Conservation (phyloP, 2,888 invertebrate species). For the Taenaris catops region DNA sequence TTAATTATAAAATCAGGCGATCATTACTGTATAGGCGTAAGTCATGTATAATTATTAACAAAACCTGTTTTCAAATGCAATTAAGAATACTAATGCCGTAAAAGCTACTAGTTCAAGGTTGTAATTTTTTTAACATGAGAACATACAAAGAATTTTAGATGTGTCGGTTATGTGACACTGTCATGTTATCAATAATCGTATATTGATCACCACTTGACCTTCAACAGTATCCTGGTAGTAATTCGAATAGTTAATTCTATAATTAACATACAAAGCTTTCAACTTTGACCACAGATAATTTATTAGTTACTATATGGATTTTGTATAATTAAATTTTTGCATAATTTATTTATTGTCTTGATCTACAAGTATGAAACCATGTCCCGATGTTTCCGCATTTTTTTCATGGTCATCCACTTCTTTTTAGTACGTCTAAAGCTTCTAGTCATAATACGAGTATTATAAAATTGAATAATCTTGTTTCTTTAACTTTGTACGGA, state of each 20-base stretch:
- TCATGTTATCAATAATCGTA: slow-evolving; percentile 9
- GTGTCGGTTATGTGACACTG: slow-evolving; percentile 10
- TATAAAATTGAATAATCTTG: too few species aligned
- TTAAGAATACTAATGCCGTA: slow-evolving; percentile 1
- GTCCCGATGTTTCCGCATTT: slow-evolving; percentile 13
- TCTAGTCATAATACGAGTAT: too few species aligned
- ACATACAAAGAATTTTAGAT: background rate
- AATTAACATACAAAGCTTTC: slow-evolving; percentile 40
- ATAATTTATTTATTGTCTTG: slow-evolving; percentile 13
- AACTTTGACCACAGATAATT: slow-evolving; percentile 49
- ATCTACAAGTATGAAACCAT: slow-evolving; percentile 10
- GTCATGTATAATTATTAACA: slow-evolving; percentile 3
- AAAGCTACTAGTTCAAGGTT: slow-evolving; percentile 11
- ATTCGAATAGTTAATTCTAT: slow-evolving; percentile 12
- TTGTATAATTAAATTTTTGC: slow-evolving; percentile 7
- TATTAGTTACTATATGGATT: too few species aligned
- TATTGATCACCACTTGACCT: slow-evolving; percentile 53
- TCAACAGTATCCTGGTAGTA: slow-evolving; percentile 55
- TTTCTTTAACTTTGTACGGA: too few species aligned
- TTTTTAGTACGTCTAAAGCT: too few species aligned
- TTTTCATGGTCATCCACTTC: background rate
- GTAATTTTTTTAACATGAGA: background rate
- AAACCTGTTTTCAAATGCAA: slow-evolving; percentile 6
- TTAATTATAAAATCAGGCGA: slow-evolving; percentile 4
- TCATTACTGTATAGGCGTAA: slow-evolving; percentile 4